Evolutionary conservation across 1,140 invertebrate species (phyloP), one percentile per base, ranked within the genome.

Genomic region (Cyclargus thomasi): DNA sequence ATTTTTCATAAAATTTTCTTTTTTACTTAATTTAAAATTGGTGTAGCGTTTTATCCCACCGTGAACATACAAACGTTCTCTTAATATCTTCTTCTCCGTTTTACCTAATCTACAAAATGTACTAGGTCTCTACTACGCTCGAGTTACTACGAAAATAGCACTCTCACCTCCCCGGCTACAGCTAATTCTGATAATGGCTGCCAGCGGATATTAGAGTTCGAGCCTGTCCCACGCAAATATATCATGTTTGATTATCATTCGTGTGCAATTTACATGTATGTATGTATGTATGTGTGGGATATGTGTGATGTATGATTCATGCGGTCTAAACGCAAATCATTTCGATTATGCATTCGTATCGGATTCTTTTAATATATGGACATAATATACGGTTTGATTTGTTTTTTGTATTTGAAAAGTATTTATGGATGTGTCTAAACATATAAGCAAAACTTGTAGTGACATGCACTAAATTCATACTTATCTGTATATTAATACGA

Each of bases 211-310:
- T 59, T n/a, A n/a, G 17, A 59, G 55, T 11, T 20, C 11, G 53
- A 17, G n/a, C 53, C 53, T n/a, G 53, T 55, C 53, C 53, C 53
- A 14, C 10, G 47, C 47, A 55, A 55, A 55, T 55, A 55, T 55
- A 55, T 55, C 53, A 55, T 17, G 17, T 55, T 55, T 55, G 53
- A 55, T 47, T 55, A 55, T 55, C 18, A 55, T 55, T 55, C 53
- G 53, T 55, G 18, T 2, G 14, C 14, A 14, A 17, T 53, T 17
- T 17, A 53, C 47, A 17, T 53, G 14, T 55, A 17, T 17, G 53
- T 18, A 18, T 55, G 18, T 55, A 20, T n/a, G 39, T 47, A 47
- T 47, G 14, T 47, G 14, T 47, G 39, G 14, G 11, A 2, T 47
- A 47, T 16, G 14, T 47, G 39, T 47, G 10, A 47, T 16, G 39